A percentile compares a stretch with the other conserved stretches of the same genome.
Evolutionary conservation across 1,140 invertebrate species (phyloP).

Genomic region (Chymomyza costata): DNA sequence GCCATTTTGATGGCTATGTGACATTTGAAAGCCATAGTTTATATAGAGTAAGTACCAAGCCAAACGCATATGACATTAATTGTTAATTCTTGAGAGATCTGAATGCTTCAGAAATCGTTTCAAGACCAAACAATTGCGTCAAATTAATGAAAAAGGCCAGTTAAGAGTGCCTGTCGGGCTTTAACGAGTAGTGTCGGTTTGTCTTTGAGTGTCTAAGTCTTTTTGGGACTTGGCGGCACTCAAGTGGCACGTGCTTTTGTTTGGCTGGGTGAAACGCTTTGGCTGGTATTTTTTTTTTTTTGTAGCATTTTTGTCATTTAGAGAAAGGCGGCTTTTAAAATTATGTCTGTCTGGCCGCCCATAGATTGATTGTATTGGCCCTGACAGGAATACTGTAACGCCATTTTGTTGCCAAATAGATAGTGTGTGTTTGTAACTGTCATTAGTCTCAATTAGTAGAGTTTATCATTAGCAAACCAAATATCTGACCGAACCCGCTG

Average conservation of each 20-base stretch:
- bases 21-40: constrained; percentile 68
- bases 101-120: constrained; percentile 56
- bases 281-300: constrained; percentile 54
- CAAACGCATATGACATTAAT: constrained; percentile 61
- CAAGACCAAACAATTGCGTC: constrained; percentile 65
- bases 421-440: too few relatives aligned
- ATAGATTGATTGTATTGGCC: too few relatives aligned
- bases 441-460: too few relatives aligned
- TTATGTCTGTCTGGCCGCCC: too few relatives aligned
- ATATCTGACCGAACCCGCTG: too few relatives aligned
- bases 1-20: constrained; percentile 56
- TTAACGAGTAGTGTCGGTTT: constrained; percentile 22
- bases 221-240: constrained; percentile 35
- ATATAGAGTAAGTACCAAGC: too few relatives aligned
- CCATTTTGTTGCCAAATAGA: too few relatives aligned
- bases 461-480: too few relatives aligned
- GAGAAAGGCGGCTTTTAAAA: constrained; percentile 62
- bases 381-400: too few relatives aligned
- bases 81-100: constrained; percentile 52
- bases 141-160: constrained; percentile 54
- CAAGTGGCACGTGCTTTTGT: constrained; percentile 67
- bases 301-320: constrained; percentile 36
- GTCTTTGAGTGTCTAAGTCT: constrained; percentile 26
- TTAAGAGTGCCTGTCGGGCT: constrained; percentile 17
- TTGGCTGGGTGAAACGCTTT: constrained; percentile 58